These are phyloP conservation scores for Formica exsecta DNA, from an alignment of 1,140 invertebrate genomes.

Conservation along the genomic window DNA sequence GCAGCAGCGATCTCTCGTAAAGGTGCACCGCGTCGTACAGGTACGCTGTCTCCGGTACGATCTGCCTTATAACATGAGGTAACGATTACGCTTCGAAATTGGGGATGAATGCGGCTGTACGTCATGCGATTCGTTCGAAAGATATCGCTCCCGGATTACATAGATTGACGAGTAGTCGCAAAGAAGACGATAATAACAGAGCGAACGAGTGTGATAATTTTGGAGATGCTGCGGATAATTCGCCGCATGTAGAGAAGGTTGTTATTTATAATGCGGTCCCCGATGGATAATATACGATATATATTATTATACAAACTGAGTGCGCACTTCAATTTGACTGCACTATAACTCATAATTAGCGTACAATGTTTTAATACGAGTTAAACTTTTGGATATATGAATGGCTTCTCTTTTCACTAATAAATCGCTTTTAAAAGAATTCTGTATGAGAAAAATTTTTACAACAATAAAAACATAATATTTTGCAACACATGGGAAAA, in stretches of 20 bases:
- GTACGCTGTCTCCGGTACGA: slow-evolving; percentile 95
- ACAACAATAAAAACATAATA: no score
- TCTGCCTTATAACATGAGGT: slow-evolving; percentile 87
- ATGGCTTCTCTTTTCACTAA: not conserved
- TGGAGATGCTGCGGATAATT: not conserved
- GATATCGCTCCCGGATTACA: slow-evolving; percentile 22
- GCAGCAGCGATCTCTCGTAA: slow-evolving; percentile 92
- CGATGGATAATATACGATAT: not conserved
- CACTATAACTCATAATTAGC: not conserved
- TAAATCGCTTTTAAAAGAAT: not conserved
- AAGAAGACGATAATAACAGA: slow-evolving; percentile 21
- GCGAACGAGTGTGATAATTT: slow-evolving; percentile 22
- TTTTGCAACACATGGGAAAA: not conserved
- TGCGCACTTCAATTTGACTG: not conserved
- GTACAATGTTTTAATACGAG: slow-evolving; percentile 5
- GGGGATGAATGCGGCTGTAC: not conserved
- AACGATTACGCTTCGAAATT: slow-evolving; percentile 55
- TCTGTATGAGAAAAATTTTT: not conserved
- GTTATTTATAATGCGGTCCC: slow-evolving; percentile 10
- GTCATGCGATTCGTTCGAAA: not conserved
- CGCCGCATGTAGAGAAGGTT: not conserved
- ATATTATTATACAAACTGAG: not conserved
- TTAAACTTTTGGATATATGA: not conserved
- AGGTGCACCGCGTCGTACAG: slow-evolving; percentile 96
- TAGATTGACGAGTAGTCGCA: slow-evolving; percentile 7